phyloP scores from a whole-genome alignment of 2,113 vertebrate species.

The Holacanthus passer region DNA sequence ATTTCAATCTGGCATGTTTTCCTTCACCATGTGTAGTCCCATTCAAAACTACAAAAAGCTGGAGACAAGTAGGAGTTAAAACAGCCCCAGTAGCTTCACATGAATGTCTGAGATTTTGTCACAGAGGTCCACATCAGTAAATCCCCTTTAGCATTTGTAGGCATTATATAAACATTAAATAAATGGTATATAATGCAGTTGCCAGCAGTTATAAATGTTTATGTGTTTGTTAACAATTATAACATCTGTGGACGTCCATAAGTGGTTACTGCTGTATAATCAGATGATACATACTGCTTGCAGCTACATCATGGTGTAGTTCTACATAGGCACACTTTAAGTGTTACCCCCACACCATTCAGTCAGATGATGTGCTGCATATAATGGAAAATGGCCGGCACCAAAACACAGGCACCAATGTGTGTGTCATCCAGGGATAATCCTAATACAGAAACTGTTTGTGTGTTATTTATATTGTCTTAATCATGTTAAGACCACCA shows the following conservation, averaged over 20 bases:
- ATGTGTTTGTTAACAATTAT: not conserved
- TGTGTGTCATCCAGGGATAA: not conserved
- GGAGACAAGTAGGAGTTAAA: not conserved
- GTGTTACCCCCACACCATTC: not conserved
- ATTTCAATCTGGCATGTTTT: not conserved
- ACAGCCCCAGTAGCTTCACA: not conserved
- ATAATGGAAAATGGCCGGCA: not conserved
- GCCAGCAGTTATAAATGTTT: not conserved
- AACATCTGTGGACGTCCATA: not conserved
- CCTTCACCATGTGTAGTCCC: not conserved
- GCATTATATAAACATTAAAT: not conserved
- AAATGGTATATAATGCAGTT: not conserved
- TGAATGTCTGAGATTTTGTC: not conserved
- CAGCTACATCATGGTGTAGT: not conserved
- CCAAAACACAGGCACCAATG: not conserved
- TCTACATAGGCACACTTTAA: not conserved
- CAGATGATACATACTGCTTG: too few relatives aligned
- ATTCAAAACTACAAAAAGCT: not conserved
- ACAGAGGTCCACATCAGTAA: not conserved
- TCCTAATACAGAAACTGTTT: constrained; percentile 4
- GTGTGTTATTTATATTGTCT: not conserved
- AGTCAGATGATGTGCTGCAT: constrained; percentile 42
- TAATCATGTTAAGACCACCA: not conserved
- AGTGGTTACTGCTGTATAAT: too few relatives aligned
- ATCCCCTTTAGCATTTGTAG: not conserved